Conservation (phyloP, 2,888 invertebrate genomes). For the Hipparchia sbordonii region DNA sequence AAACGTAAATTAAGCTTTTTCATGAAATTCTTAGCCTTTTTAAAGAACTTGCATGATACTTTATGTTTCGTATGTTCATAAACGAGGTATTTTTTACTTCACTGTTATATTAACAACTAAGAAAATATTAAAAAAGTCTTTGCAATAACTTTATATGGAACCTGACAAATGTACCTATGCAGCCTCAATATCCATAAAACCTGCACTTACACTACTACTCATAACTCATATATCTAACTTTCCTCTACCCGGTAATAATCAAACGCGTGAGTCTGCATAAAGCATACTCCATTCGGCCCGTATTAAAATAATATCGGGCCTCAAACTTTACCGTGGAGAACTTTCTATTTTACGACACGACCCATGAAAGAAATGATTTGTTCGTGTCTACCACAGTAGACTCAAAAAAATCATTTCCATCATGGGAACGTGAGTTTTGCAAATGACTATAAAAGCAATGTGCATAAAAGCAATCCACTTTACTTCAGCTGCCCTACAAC, state of each 20-base stretch:
- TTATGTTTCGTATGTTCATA: no score
- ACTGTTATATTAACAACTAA: background rate
- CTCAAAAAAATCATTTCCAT: no score
- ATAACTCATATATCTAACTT: constrained; percentile 20
- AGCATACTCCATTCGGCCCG: constrained; percentile 45
- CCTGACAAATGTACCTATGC: background rate
- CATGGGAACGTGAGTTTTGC: no score
- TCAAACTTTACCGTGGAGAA: constrained; percentile 26
- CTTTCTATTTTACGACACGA: constrained; percentile 18
- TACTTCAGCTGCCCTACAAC: no score
- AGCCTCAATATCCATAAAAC: constrained; percentile 2
- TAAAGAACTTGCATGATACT: no score
- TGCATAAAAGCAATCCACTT: no score
- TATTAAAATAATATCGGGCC: constrained; percentile 53
- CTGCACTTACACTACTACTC: constrained; percentile 8
- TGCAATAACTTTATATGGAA: background rate
- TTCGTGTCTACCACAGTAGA: no score
- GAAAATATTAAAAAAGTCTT: background rate
- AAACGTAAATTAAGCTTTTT: no score
- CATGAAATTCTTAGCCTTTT: no score
- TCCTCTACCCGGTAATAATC: constrained; percentile 38
- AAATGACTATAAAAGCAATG: no score
- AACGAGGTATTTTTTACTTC: no score
- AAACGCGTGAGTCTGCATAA: constrained; percentile 54
- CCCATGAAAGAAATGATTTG: background rate